Evolutionary conservation across 1,140 invertebrate species (phyloP).

Genomic region (Linepithema humile): DNA sequence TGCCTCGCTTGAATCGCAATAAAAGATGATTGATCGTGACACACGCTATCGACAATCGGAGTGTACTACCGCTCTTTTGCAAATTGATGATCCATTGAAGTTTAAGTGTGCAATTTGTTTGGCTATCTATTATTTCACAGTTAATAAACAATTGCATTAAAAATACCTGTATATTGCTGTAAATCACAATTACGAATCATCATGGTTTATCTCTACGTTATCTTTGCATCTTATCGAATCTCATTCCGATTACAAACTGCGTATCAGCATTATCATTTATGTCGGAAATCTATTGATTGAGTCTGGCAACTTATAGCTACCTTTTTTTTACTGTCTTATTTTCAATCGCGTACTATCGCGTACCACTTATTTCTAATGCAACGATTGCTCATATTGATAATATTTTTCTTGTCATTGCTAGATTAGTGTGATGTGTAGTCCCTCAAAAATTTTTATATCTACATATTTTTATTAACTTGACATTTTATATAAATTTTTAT

Average conservation of each 20-base stretch:
- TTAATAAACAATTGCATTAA: background rate
- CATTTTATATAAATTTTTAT: background rate
- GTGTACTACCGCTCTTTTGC: background rate
- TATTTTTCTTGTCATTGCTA: background rate
- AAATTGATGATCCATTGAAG: conserved; percentile 23
- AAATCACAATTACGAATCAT: background rate
- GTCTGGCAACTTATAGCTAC: background rate
- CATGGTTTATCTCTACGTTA: background rate
- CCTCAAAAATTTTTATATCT: background rate
- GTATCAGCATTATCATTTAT: background rate
- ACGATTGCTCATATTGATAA: conserved; percentile 10
- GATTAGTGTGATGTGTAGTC: background rate
- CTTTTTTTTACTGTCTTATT: background rate
- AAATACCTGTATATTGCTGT: background rate
- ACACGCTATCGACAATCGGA: background rate
- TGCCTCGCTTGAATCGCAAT: background rate
- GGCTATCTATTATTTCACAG: background rate
- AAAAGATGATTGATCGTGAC: conserved; percentile 2
- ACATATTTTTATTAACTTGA: background rate
- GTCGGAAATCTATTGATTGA: background rate
- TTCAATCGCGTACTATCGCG: background rate
- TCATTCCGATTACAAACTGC: background rate
- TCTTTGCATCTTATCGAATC: background rate
- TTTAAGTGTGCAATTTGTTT: background rate
- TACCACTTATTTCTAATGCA: background rate